These are phyloP conservation scores for Rachycentron canadum DNA, from an alignment of 2,797 vertebrate species.

Conservation along the genomic window DNA sequence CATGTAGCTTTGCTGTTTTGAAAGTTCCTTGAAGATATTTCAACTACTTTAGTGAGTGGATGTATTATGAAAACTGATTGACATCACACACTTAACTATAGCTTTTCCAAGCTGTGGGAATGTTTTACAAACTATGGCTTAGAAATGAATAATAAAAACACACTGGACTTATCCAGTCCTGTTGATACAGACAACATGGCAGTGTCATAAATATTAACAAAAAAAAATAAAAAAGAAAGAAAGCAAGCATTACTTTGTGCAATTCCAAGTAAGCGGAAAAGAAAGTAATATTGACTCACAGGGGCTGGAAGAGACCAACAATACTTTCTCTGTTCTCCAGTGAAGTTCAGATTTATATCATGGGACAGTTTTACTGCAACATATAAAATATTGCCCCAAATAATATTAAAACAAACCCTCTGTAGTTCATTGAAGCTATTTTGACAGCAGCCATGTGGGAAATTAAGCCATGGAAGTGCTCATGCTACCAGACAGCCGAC, in stretches of 20 bases:
- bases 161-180: too few species aligned
- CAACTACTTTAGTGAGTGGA: not conserved
- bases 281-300: not conserved
- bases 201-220: too few species aligned
- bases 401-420: too few species aligned
- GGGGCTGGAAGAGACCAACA: too few species aligned
- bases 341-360: not conserved
- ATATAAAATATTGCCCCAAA: too few species aligned
- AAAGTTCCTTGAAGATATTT: slow-evolving; percentile 3
- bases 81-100: not conserved
- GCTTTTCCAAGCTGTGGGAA: not conserved
- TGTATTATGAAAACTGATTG: not conserved
- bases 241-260: not conserved
- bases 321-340: too few species aligned
- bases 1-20: not conserved
- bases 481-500: too few species aligned
- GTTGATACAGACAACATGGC: too few species aligned
- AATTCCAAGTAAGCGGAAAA: not conserved
- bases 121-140: not conserved
- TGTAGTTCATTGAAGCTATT: too few species aligned
- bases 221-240: not conserved
- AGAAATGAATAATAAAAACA: not conserved
- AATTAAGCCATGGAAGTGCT: too few species aligned
- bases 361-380: too few species aligned
- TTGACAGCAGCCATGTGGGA: too few species aligned